These are phyloP conservation scores for Corynorhinus townsendii DNA, from an alignment of 2,113 vertebrate species.

Conservation along the genomic window DNA sequence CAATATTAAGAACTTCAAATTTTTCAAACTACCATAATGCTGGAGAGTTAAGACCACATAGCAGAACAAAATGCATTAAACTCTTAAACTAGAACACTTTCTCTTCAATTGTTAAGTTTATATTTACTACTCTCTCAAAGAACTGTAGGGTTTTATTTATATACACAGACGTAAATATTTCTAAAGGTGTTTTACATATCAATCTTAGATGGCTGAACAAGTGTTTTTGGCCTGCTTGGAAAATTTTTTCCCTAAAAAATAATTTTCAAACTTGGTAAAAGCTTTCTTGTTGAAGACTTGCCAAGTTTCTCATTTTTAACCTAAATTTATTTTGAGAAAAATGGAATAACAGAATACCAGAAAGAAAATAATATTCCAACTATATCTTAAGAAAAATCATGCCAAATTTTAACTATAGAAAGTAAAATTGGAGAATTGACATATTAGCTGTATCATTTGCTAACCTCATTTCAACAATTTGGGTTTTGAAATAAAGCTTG, in stretches of 20 bases:
- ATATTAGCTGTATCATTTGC: background rate
- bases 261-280: slow-evolving; percentile 10
- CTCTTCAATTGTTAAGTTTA: background rate
- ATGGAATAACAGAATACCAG: background rate
- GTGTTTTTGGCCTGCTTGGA: background rate
- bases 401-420: background rate
- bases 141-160: background rate
- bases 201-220: background rate
- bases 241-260: background rate
- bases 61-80: background rate
- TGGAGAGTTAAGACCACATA: background rate
- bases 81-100: background rate
- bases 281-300: background rate
- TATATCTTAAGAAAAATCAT: background rate
- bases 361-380: background rate
- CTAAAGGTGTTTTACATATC: background rate
- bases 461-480: background rate
- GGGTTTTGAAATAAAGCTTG: background rate
- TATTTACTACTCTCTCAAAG: background rate
- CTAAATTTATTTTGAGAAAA: background rate
- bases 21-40: background rate
- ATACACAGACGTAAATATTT: background rate
- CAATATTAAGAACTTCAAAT: slow-evolving; percentile 38
- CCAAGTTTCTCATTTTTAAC: background rate
- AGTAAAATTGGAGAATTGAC: background rate